Conservation (phyloP, 2,113 vertebrate species). For the Peromyscus californicus region DNA sequence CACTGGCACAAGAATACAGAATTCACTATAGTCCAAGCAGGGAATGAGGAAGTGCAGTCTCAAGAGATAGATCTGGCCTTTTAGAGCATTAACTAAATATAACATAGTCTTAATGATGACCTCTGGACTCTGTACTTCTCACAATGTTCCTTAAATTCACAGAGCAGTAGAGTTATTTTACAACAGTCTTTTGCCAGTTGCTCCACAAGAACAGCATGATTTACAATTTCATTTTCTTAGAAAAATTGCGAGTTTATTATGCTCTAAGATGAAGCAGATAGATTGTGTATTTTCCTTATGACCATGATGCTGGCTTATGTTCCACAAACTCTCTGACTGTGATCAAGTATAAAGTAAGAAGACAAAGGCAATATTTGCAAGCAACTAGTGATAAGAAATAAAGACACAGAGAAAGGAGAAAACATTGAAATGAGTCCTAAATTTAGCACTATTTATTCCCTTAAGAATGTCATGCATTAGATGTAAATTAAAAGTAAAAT, state of each 20-base stretch:
- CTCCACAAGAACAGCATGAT: not conserved
- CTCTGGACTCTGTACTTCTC: conserved; percentile 27
- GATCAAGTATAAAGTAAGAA: not conserved
- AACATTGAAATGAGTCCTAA: not conserved
- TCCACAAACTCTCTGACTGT: not conserved
- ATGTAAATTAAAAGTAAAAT: not conserved
- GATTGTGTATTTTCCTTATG: not conserved
- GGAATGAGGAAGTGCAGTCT: conserved; percentile 27
- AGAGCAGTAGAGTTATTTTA: conserved; percentile 60
- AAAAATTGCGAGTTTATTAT: conserved; percentile 65
- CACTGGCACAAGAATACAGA: conserved; percentile 71
- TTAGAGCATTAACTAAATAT: conserved; percentile 53
- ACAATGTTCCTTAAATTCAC: conserved; percentile 53
- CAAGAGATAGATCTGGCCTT: conserved; percentile 20
- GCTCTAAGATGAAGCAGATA: not conserved
- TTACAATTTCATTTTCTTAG: conserved; percentile 52
- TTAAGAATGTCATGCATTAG: not conserved
- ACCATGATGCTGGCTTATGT: not conserved
- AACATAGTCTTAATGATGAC: not conserved
- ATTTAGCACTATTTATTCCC: not conserved
- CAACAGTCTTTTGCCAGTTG: conserved; percentile 57
- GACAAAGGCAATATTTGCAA: not conserved
- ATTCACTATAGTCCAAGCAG: conserved; percentile 69
- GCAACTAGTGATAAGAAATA: not conserved
- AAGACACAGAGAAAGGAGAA: conserved; percentile 11